Evolutionary conservation across 2,888 invertebrate genomes (phyloP), one percentile per base, ranked within the genome.

Genomic region (Spialia ferax): DNA sequence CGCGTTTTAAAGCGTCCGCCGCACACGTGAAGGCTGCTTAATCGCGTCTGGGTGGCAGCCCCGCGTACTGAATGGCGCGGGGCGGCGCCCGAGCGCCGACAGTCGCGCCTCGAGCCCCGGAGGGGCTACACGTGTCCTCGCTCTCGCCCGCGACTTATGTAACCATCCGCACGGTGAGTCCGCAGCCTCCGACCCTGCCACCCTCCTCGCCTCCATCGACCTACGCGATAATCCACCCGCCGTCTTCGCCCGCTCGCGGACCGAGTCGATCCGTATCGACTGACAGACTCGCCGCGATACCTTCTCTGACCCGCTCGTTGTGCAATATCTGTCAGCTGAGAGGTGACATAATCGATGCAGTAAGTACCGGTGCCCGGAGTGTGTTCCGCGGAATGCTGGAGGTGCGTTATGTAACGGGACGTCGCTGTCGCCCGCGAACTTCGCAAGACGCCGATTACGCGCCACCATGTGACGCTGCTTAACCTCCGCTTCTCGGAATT

Each of bases 151-250:
- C 86, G 89, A 86, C 93, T 93, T 93, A 93, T 91, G 83, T 93
- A 93, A 93, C 86, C 88, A 91, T 87, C 90, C 89, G 88, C 89
- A 89, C 91, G 91, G 91, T 90, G 89, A 91, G 86, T 87, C 89
- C 83, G 87, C 91, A 91, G 89, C 88, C 88, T 88, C 90, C 86
- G 80, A 80, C 85, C 84, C 84, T 82, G 83, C 85, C 87, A 81
- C 81, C 82, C 55, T 81, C 81, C 81, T 76, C 80, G 82, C 84
- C 86, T 82, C 82, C 82, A 79, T 83, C 86, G 79, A 78, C 79
- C 80, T 80, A 78, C 78, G 74, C 71, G 71, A 66, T 57, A 77
- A 78, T 79, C 77, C 79, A 74, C 78, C 69, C 74, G 76, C 73
- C 71, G 63, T 74, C 73, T 73, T 68, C 75, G 73, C 74, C 62